These are phyloP conservation scores for Toxostoma redivivum DNA, from an alignment of 2,113 vertebrate genomes.

Conservation along the genomic window DNA sequence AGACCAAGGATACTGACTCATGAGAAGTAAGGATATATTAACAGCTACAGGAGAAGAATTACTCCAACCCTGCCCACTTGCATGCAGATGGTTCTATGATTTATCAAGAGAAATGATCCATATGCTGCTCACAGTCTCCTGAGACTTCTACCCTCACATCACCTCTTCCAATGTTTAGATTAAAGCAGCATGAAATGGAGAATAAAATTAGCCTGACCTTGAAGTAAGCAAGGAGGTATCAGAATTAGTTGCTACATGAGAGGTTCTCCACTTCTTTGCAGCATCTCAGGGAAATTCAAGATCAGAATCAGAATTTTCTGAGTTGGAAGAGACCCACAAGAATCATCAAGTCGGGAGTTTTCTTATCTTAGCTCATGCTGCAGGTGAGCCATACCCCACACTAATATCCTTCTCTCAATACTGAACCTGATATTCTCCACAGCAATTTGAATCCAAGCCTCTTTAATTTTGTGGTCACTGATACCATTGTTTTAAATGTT, in stretches of 20 bases:
- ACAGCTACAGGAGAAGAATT: neutral
- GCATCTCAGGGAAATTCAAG: neutral
- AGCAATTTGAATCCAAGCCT: neutral
- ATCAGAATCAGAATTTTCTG: neutral
- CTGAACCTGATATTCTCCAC: slow-evolving; percentile 38
- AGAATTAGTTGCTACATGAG: slow-evolving; percentile 55
- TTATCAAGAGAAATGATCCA: neutral
- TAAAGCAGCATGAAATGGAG: slow-evolving; percentile 10
- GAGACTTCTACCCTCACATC: neutral
- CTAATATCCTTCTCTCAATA: slow-evolving; percentile 43
- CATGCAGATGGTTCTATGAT: neutral
- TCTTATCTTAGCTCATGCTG: slow-evolving; percentile 58
- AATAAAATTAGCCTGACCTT: slow-evolving; percentile 55
- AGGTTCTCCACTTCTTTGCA: slow-evolving; percentile 37
- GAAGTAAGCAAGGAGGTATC: slow-evolving; percentile 20
- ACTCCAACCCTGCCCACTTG: neutral
- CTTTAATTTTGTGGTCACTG: neutral
- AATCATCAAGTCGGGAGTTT: neutral
- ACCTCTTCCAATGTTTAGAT: neutral
- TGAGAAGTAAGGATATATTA: neutral
- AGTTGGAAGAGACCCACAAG: neutral
- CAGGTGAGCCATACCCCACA: slow-evolving; percentile 27
- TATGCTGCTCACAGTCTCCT: neutral
- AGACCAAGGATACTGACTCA: neutral
- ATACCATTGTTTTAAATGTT: neutral